Evolutionary conservation across 2,113 vertebrate species (phyloP).

Genomic region (Alexandromys fortis): DNA sequence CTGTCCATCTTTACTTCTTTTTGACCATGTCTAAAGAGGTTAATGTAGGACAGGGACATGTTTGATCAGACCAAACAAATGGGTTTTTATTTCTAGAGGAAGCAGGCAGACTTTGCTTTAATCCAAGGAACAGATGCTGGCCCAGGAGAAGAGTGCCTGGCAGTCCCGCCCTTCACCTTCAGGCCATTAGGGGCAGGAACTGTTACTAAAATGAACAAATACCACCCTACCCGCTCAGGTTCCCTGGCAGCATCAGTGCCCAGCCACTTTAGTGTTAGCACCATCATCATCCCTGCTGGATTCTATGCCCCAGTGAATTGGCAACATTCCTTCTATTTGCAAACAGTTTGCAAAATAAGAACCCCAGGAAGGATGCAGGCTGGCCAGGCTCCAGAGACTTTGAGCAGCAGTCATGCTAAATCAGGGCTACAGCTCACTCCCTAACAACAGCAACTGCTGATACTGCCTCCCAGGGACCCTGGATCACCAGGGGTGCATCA

Average conservation of each 20-base stretch:
- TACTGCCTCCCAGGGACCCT: constrained; percentile 75
- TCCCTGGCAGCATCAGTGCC: constrained; percentile 69
- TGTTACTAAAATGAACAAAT: constrained; percentile 74
- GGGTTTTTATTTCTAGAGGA: constrained; percentile 49
- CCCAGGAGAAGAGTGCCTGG: constrained; percentile 60
- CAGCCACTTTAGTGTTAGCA: constrained; percentile 67
- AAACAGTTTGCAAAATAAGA: constrained; percentile 79
- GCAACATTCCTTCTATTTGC: constrained; percentile 68
- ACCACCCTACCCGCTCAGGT: neutral
- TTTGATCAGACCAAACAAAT: constrained; percentile 54
- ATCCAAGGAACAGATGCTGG: constrained; percentile 70
- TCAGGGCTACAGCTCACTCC: constrained; percentile 89
- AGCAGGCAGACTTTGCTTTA: constrained; percentile 23
- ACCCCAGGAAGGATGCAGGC: constrained; percentile 75
- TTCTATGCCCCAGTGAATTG: constrained; percentile 67
- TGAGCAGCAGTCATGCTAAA: constrained; percentile 55
- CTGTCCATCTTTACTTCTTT: constrained; percentile 30
- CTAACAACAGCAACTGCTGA: constrained; percentile 86
- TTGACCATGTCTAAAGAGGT: constrained; percentile 42
- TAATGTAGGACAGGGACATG: constrained; percentile 16
- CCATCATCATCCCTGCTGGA: constrained; percentile 72
- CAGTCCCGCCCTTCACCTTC: constrained; percentile 35
- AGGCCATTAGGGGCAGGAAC: constrained; percentile 47
- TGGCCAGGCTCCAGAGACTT: constrained; percentile 70
- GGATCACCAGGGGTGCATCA: neutral